Percentiles rank a stretch among this genome's conserved stretches.
These are phyloP conservation scores for Cottus gobio DNA, from an alignment of 2,113 vertebrate genomes.

Conservation along the genomic window DNA sequence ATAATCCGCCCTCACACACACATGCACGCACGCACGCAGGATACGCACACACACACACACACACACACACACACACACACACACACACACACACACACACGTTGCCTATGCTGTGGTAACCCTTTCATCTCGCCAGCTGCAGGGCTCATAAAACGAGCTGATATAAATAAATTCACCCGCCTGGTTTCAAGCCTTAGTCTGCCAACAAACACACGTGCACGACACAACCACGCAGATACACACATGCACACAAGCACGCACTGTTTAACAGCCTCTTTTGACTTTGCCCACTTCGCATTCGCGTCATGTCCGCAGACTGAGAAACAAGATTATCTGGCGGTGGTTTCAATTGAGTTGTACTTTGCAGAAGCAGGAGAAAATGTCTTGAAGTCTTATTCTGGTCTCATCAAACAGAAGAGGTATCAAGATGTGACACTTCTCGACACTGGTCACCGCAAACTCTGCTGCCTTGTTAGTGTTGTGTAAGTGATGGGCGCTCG, in stretches of 20 bases:
- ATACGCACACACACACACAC: constrained; percentile 9
- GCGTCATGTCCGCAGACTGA: constrained; percentile 48
- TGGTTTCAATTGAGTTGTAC: constrained; percentile 49
- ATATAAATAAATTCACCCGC: constrained; percentile 71
- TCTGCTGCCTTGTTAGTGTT: constrained; percentile 45
- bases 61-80: constrained; percentile 5
- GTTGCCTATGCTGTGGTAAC: constrained; percentile 33
- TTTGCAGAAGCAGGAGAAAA: constrained; percentile 54
- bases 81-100: constrained; percentile 19
- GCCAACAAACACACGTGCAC: constrained; percentile 5
- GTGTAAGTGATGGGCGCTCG: constrained; percentile 34
- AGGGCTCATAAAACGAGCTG: constrained; percentile 59
- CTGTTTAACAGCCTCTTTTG: constrained; percentile 60
- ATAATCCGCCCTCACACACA: constrained; percentile 20
- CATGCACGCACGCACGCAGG: neutral
- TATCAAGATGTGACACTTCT: constrained; percentile 55
- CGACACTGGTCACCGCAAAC: constrained; percentile 42
- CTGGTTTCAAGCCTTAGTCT: constrained; percentile 52
- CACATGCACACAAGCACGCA: constrained; percentile 16
- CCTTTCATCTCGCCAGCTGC: constrained; percentile 66
- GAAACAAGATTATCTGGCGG: constrained; percentile 59
- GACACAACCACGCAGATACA: neutral
- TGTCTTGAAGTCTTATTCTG: constrained; percentile 47
- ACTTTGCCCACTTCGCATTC: constrained; percentile 63
- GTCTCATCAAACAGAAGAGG: constrained; percentile 58